Conservation (phyloP, 2,888 invertebrate genomes). For the Aromia moschata region DNA sequence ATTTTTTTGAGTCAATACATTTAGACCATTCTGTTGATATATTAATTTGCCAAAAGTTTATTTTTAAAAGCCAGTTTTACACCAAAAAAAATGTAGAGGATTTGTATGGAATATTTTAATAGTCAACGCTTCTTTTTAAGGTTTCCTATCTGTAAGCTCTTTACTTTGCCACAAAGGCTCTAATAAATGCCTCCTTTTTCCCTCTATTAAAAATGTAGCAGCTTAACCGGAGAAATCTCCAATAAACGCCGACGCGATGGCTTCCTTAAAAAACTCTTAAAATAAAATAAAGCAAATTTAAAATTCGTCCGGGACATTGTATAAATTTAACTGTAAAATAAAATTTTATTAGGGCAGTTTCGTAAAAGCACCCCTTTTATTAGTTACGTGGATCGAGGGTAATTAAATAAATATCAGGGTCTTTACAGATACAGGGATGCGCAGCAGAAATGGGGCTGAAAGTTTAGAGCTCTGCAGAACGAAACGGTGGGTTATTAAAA, state of each 20-base stretch:
- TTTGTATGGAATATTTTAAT: too few relatives aligned
- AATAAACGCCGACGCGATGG: background rate
- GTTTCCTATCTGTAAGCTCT: too few relatives aligned
- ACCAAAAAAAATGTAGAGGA: too few relatives aligned
- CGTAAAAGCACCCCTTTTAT: slow-evolving; percentile 38
- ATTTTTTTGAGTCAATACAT: too few relatives aligned
- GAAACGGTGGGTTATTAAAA: slow-evolving; percentile 10
- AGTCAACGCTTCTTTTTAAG: too few relatives aligned
- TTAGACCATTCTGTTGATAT: too few relatives aligned
- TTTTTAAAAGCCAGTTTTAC: too few relatives aligned
- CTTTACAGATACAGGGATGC: slow-evolving; percentile 34
- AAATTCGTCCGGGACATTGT: slow-evolving; percentile 19
- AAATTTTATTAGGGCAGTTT: slow-evolving; percentile 38
- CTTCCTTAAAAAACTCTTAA: slow-evolving; percentile 7
- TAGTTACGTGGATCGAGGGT: slow-evolving; percentile 35
- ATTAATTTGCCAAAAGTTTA: too few relatives aligned
- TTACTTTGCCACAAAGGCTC: too few relatives aligned
- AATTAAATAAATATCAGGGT: slow-evolving; percentile 45
- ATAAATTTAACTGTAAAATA: slow-evolving; percentile 30
- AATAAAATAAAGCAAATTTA: slow-evolving; percentile 8
- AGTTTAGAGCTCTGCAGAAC: slow-evolving; percentile 27
- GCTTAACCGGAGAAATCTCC: background rate
- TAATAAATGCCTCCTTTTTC: too few relatives aligned
- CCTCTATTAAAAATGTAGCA: too few relatives aligned
- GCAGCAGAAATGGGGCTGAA: slow-evolving; percentile 29